A percentile compares a stretch with the other conserved stretches of the same genome.
Conservation (phyloP, 2,113 vertebrate genomes). For the Buteo buteo region DNA sequence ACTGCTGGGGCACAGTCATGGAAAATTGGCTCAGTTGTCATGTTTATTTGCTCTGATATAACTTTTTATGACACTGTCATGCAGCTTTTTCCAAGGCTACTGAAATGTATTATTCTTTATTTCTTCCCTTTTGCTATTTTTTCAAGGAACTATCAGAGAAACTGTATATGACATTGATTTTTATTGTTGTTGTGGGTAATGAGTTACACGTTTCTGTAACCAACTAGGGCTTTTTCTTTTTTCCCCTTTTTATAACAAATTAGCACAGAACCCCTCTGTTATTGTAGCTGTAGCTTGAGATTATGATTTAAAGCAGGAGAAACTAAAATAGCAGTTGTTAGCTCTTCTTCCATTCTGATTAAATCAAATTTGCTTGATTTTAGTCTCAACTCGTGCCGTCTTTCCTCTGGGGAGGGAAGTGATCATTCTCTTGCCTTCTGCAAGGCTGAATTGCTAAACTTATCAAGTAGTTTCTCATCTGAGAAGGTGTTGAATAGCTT, state of each 20-base stretch:
- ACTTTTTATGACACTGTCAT: neutral
- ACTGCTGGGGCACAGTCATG: neutral
- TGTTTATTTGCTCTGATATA: constrained; percentile 44
- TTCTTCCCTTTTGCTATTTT: neutral
- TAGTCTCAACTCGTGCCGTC: neutral
- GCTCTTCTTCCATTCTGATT: neutral
- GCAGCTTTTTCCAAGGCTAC: constrained; percentile 29
- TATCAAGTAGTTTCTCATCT: neutral
- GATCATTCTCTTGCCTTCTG: neutral
- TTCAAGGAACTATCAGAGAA: neutral
- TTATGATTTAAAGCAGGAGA: neutral
- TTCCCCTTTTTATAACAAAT: neutral
- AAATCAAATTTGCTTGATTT: neutral
- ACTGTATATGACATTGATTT: neutral
- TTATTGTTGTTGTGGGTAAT: neutral
- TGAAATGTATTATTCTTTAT: constrained; percentile 11
- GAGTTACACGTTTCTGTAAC: neutral
- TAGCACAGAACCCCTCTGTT: neutral
- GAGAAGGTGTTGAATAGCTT: neutral
- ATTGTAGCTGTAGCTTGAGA: neutral
- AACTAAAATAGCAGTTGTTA: neutral
- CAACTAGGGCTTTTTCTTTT: neutral
- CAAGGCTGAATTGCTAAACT: neutral
- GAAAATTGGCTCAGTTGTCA: constrained; percentile 10
- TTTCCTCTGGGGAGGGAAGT: neutral